These are phyloP conservation scores for Pantherophis alleghaniensis DNA, from an alignment of 2,797 vertebrate genomes.

Conservation along the genomic window DNA sequence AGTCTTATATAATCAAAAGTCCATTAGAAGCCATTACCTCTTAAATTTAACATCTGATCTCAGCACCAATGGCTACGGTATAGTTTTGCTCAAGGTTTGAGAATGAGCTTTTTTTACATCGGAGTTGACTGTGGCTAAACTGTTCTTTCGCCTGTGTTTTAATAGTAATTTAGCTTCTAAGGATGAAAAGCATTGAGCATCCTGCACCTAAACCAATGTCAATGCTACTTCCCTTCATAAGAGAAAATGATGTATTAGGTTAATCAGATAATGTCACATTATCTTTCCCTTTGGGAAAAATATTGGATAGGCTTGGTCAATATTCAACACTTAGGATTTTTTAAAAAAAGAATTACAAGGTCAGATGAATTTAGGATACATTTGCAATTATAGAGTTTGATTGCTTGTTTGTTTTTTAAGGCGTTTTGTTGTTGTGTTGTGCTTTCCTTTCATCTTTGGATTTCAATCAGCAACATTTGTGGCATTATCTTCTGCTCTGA, in stretches of 20 bases:
- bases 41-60: not conserved
- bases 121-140: fast-evolving
- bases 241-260: not conserved
- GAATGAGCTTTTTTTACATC: fast-evolving
- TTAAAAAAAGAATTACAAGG: not conserved
- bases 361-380: not conserved
- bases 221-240: not conserved
- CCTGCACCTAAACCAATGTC: not conserved
- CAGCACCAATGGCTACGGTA: not conserved
- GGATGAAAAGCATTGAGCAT: not conserved
- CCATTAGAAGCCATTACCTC: not conserved
- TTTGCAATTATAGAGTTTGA: not conserved
- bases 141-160: fast-evolving
- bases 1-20: not conserved
- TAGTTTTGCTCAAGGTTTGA: not conserved
- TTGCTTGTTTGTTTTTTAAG: not conserved
- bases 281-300: not conserved
- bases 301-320: not conserved
- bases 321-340: not conserved
- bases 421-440: not conserved
- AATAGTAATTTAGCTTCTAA: not conserved
- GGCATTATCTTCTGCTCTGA: not conserved
- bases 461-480: not conserved
- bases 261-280: not conserved
- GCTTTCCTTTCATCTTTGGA: not conserved